Evolutionary conservation across 92 coral and sea anemone genomes (phyloP).

Genomic region (Galaxea fascicularis): DNA sequence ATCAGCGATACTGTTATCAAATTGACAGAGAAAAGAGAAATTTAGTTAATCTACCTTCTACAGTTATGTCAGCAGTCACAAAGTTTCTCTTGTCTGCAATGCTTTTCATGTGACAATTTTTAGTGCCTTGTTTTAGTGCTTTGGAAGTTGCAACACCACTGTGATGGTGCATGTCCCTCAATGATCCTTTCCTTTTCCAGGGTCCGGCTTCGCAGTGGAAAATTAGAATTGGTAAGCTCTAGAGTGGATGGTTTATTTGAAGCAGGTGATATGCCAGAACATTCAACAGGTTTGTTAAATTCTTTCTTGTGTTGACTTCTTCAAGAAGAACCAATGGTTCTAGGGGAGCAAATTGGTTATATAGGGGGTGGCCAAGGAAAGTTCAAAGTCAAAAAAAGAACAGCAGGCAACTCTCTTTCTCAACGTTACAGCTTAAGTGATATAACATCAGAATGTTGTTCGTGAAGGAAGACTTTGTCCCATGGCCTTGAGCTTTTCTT

Average conservation of each 20-base stretch:
- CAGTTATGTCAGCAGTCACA: too few species aligned
- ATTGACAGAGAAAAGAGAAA: too few species aligned
- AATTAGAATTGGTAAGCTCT: slow-evolving; percentile 65
- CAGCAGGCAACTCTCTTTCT: not conserved
- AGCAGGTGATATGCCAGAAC: slow-evolving; percentile 84
- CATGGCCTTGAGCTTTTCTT: not conserved
- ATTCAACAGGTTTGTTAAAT: slow-evolving; percentile 38
- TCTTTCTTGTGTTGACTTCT: not conserved
- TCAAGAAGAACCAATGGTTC: not conserved
- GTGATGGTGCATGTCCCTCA: too few species aligned
- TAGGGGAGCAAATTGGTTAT: not conserved
- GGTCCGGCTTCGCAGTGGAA: slow-evolving; percentile 82
- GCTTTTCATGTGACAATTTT: too few species aligned
- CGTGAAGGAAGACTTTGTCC: not conserved
- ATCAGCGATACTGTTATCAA: too few species aligned
- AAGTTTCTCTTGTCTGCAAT: too few species aligned
- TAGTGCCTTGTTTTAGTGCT: too few species aligned
- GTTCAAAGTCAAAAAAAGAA: not conserved
- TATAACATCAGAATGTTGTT: not conserved
- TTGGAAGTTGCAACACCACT: too few species aligned
- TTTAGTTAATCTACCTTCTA: too few species aligned
- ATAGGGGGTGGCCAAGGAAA: not conserved
- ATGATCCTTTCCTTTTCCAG: slow-evolving; percentile 27
- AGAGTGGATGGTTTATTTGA: slow-evolving; percentile 77
- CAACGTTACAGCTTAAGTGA: too few species aligned